Conservation (phyloP, 23 tunicate genomes). For the Trididemnum nubilum region DNA sequence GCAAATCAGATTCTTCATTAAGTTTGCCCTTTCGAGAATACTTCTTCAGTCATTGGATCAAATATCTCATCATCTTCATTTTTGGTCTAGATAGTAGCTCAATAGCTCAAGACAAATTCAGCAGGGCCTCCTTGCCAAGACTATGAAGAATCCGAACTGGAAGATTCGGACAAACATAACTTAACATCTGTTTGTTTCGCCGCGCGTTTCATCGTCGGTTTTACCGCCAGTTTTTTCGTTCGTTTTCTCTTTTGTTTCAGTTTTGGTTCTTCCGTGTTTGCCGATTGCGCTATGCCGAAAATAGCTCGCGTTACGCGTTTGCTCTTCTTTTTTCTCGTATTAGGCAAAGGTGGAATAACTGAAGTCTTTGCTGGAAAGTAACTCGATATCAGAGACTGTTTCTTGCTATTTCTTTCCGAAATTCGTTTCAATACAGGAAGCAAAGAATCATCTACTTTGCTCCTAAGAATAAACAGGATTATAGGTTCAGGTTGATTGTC, state of each 20-base stretch:
- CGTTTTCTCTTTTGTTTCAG: background rate
- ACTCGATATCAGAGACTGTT: slow-evolving; percentile 38
- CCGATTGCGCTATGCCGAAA: background rate
- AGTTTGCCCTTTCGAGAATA: no score
- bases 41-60: no score
- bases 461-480: slow-evolving; percentile 29
- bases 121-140: no score
- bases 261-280: background rate
- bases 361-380: slow-evolving; percentile 8
- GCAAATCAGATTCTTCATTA: no score
- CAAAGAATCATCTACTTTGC: slow-evolving; percentile 60
- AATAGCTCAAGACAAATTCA: no score
- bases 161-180: slow-evolving; percentile 10
- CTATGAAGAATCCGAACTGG: slow-evolving; percentile 15
- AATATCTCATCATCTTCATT: no score
- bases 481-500: no score
- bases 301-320: slow-evolving; percentile 70
- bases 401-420: slow-evolving; percentile 39
- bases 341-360: background rate
- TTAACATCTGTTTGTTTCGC: background rate
- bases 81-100: no score
- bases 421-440: slow-evolving; percentile 62
- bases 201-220: background rate
- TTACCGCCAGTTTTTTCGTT: background rate
- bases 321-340: slow-evolving; percentile 50